Percentiles rank a stretch among this genome's conserved stretches.
Evolutionary conservation across 2,888 invertebrate species (phyloP).

Genomic region (Thyatira batis): DNA sequence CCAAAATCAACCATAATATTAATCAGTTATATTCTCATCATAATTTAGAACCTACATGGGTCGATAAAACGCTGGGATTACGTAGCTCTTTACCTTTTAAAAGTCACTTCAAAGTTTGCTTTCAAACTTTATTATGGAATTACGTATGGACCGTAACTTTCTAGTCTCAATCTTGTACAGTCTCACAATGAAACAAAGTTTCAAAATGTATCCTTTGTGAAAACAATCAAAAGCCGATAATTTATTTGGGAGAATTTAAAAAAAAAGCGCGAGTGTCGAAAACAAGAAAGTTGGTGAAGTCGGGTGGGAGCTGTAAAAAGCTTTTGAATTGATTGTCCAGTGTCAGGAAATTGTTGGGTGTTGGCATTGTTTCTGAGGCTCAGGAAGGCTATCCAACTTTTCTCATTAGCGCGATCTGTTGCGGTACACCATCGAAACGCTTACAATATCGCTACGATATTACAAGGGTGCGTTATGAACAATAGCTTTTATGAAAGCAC

Average conservation of each 20-base stretch:
- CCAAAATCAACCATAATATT: no score
- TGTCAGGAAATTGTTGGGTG: constrained; percentile 71
- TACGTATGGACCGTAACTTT: no score
- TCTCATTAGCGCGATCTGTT: constrained; percentile 76
- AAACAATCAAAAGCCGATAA: constrained; percentile 40
- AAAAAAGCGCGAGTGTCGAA: constrained; percentile 46
- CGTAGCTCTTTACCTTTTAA: no score
- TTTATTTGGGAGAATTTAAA: constrained; percentile 48
- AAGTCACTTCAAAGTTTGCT: no score
- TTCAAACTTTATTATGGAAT: no score
- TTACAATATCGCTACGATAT: constrained; percentile 44
- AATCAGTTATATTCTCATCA: no score
- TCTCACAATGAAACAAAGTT: neutral
- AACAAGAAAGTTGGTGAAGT: constrained; percentile 57
- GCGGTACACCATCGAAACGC: constrained; percentile 54
- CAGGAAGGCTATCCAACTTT: constrained; percentile 72
- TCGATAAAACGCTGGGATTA: no score
- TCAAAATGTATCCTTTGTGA: neutral
- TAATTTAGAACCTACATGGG: no score
- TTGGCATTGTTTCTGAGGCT: constrained; percentile 68
- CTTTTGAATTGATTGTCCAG: constrained; percentile 76
- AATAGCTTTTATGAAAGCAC: constrained; percentile 23
- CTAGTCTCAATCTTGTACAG: neutral
- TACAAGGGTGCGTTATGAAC: constrained; percentile 37
- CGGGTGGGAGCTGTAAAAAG: constrained; percentile 56